Conservation (phyloP, 2,888 invertebrate genomes). For the Ochropacha duplaris region DNA sequence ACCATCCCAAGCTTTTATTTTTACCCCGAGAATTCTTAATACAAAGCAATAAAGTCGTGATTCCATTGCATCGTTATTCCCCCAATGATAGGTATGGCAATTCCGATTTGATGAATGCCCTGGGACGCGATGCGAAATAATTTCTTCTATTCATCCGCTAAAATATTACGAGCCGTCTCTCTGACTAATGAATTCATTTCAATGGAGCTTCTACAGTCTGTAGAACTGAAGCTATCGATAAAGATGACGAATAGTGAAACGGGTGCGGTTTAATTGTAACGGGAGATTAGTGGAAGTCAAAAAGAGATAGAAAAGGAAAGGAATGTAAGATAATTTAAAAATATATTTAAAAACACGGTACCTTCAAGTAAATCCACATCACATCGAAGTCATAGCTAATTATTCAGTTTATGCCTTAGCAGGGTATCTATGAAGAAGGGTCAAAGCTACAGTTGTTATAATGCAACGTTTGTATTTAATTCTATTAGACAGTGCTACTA, state of each 20-base stretch:
- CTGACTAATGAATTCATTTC: slow-evolving; percentile 70
- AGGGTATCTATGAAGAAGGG: no score
- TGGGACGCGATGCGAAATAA: slow-evolving; percentile 54
- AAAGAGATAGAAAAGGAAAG: neutral
- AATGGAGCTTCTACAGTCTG: slow-evolving; percentile 43
- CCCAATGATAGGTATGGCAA: slow-evolving; percentile 14
- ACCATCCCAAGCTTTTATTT: slow-evolving; percentile 6
- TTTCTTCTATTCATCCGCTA: slow-evolving; percentile 68
- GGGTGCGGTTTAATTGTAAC: slow-evolving; percentile 23
- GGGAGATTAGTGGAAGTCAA: slow-evolving; percentile 14
- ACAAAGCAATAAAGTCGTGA: slow-evolving; percentile 1
- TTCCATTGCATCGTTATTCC: neutral
- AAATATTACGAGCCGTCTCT: slow-evolving; percentile 61
- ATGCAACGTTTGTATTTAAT: no score
- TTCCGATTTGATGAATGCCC: slow-evolving; percentile 55
- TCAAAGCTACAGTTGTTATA: no score
- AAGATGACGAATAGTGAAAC: slow-evolving; percentile 43
- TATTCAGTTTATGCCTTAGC: no score
- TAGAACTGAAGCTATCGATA: slow-evolving; percentile 32
- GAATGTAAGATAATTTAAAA: no score
- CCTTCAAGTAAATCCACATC: no score
- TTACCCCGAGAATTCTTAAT: slow-evolving; percentile 5
- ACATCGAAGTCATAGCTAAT: no score
- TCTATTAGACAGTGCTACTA: no score
- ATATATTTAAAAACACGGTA: no score